Percentiles rank a stretch among this genome's conserved stretches.
Evolutionary conservation across 2,113 vertebrate species (phyloP).

Genomic region (Hypocryptadius cinnamomeus): DNA sequence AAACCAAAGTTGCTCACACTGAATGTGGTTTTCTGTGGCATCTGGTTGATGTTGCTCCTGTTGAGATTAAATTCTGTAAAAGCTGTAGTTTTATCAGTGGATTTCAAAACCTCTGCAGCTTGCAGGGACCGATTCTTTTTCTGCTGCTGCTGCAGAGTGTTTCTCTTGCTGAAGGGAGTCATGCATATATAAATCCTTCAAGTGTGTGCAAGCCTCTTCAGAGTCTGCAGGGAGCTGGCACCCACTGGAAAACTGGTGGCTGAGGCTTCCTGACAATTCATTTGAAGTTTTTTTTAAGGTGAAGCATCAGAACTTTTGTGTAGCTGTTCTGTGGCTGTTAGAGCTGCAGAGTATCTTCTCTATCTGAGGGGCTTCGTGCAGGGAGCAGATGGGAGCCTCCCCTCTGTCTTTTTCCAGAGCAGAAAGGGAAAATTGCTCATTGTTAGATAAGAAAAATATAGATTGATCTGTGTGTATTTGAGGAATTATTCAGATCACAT

Average conservation of each 20-base stretch:
- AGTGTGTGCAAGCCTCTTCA: neutral
- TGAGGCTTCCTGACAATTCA: neutral
- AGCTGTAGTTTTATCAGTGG: neutral
- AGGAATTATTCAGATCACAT: neutral
- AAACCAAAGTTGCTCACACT: neutral
- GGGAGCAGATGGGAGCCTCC: neutral
- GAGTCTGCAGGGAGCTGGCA: neutral
- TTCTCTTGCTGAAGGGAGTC: constrained; percentile 3
- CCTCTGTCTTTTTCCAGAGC: neutral
- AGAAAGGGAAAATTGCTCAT: neutral
- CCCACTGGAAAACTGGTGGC: neutral
- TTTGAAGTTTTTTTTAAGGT: neutral
- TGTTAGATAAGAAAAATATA: neutral
- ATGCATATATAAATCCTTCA: constrained; percentile 5
- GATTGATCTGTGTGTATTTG: neutral
- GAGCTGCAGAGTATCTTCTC: neutral
- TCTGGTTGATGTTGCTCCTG: neutral
- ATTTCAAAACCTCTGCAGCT: neutral
- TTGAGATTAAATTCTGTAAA: neutral
- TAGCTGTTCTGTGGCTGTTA: neutral
- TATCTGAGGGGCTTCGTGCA: neutral
- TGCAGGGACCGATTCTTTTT: neutral
- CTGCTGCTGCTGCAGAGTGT: neutral
- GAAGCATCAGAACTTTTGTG: neutral
- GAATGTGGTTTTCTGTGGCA: neutral